Conservation (phyloP, 1,140 invertebrate species). For the Aphelenchoides besseyi region DNA sequence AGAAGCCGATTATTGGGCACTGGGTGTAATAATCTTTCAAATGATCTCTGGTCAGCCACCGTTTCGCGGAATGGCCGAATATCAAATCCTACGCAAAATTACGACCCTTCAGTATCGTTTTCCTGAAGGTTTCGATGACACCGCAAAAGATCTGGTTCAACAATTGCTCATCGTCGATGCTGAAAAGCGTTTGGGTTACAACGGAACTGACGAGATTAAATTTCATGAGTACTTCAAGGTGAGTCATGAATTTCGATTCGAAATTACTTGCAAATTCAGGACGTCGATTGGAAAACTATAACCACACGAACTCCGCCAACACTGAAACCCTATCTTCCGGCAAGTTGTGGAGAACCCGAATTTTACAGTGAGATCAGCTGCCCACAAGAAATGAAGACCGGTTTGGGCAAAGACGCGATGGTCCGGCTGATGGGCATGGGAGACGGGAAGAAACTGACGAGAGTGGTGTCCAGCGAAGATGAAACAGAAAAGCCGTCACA, state of each 20-base stretch:
- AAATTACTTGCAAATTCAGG: slow-evolving; percentile 70
- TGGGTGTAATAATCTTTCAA: slow-evolving; percentile 95
- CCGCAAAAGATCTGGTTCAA: slow-evolving; percentile 80
- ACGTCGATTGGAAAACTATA: slow-evolving; percentile 78
- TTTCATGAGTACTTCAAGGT: slow-evolving; percentile 63
- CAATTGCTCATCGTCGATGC: slow-evolving; percentile 73
- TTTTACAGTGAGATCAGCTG: slow-evolving; percentile 64
- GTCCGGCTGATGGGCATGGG: slow-evolving; percentile 70
- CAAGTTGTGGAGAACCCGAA: slow-evolving; percentile 71
- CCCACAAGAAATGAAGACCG: slow-evolving; percentile 77
- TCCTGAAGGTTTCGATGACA: slow-evolving; percentile 79
- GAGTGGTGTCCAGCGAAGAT: not conserved
- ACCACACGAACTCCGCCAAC: slow-evolving; percentile 75
- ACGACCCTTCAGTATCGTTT: slow-evolving; percentile 84
- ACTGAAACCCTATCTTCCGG: slow-evolving; percentile 77
- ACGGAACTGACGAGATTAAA: slow-evolving; percentile 36
- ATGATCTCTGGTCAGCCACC: slow-evolving; percentile 88
- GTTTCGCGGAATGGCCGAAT: slow-evolving; percentile 87
- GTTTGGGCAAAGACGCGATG: slow-evolving; percentile 76
- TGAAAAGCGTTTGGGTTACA: slow-evolving; percentile 40
- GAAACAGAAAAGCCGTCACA: not conserved
- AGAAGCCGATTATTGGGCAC: slow-evolving; percentile 77
- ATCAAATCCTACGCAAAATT: slow-evolving; percentile 94
- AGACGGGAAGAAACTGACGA: not conserved
- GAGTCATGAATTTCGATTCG: slow-evolving; percentile 63